These are phyloP conservation scores for Salvelinus sp. DNA, from an alignment of 2,113 vertebrate species.

Conservation along the genomic window DNA sequence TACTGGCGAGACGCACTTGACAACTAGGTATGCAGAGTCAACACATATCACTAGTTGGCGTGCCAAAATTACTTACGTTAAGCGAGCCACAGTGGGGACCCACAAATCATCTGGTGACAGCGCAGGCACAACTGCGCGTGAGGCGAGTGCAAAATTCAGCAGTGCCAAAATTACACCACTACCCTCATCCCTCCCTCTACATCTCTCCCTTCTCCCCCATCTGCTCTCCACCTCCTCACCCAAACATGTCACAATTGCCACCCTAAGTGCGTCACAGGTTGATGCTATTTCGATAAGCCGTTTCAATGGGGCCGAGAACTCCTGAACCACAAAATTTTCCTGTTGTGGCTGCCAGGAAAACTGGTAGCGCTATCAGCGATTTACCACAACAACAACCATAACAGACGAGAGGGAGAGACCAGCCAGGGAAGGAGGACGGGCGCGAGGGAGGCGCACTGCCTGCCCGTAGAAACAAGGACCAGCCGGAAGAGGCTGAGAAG, in stretches of 20 bases:
- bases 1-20: too few species aligned
- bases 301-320: slow-evolving; percentile 63
- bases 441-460: slow-evolving; percentile 51
- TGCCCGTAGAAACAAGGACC: slow-evolving; percentile 18
- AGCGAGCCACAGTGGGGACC: slow-evolving; percentile 67
- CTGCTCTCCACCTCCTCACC: slow-evolving; percentile 52
- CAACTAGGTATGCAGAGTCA: too few species aligned
- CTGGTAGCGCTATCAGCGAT: too few species aligned
- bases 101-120: too few species aligned
- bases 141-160: too few species aligned
- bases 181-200: slow-evolving; percentile 40
- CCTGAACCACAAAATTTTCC: slow-evolving; percentile 85
- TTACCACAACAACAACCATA: slow-evolving; percentile 81
- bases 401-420: slow-evolving; percentile 62
- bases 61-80: slow-evolving; percentile 92
- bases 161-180: slow-evolving; percentile 77
- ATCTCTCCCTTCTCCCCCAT: slow-evolving; percentile 29
- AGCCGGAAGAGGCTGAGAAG: slow-evolving; percentile 54
- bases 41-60: slow-evolving; percentile 83
- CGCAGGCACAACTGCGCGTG: too few species aligned
- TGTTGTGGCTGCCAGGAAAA: slow-evolving; percentile 82
- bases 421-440: slow-evolving; percentile 11
- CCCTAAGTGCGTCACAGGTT: slow-evolving; percentile 74
- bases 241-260: slow-evolving; percentile 63
- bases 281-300: slow-evolving; percentile 82